Conservation (phyloP, 2,797 vertebrate genomes). For the Pipistrellus kuhlii region DNA sequence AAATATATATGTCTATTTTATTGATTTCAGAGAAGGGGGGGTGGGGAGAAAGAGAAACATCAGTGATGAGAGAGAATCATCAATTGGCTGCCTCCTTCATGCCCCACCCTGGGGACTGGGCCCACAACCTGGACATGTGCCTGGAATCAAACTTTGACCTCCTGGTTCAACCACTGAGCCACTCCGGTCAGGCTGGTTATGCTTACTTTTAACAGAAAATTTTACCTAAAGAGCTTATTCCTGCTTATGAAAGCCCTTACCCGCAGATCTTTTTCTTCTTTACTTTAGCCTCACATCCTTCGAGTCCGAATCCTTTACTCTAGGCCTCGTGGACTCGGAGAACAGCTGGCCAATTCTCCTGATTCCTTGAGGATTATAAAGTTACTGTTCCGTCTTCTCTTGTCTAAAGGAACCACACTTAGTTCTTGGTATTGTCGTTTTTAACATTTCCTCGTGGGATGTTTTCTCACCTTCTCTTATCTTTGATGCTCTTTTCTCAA, state of each 20-base stretch:
- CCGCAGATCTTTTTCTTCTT: not conserved
- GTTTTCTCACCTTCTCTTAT: slow-evolving; percentile 45
- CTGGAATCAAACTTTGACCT: no score
- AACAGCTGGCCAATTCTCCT: slow-evolving; percentile 64
- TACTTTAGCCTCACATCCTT: slow-evolving; percentile 49
- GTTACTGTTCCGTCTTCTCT: slow-evolving; percentile 50
- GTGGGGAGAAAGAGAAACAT: no score
- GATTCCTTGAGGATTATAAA: slow-evolving; percentile 63
- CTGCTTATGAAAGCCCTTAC: slow-evolving; percentile 11
- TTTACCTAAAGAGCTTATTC: slow-evolving; percentile 47
- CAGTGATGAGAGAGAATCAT: no score
- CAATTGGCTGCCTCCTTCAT: no score
- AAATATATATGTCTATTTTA: no score
- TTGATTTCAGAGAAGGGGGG: no score
- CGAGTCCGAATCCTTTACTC: slow-evolving; percentile 56
- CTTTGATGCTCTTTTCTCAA: not conserved
- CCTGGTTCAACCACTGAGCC: no score
- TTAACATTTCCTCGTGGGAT: slow-evolving; percentile 29
- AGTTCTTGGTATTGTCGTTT: not conserved
- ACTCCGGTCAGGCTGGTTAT: no score
- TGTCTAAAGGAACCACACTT: slow-evolving; percentile 39
- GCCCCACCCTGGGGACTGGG: no score
- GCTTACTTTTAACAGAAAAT: not conserved
- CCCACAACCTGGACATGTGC: no score
- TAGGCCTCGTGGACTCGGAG: slow-evolving; percentile 47